Base-by-base conservation (phyloP, 2,797 vertebrate species). In the Poeciliopsis infans region DNA sequence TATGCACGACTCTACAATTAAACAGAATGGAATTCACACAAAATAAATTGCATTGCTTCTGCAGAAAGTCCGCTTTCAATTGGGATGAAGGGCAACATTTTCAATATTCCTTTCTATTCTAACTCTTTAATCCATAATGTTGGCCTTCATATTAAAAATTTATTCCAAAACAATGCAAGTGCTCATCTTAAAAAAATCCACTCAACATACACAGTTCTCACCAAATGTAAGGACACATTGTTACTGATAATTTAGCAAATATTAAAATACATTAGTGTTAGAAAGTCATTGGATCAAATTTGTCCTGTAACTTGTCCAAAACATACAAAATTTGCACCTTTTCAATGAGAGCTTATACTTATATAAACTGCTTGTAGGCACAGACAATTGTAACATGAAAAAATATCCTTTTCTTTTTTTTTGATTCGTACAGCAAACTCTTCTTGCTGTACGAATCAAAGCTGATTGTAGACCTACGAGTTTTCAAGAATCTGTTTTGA, bases 31-130 rank as follows among this genome's bases (percentile, higher is more conserved):
- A 31, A 18, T 33, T 61, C 5, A 31, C 57, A 6, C 11, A 5
- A 47, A 18, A 18, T 2, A 15, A 11, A 5, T 6, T 31, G 20
- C 7, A 1, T 53, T 11, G 51, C 4, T 33, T 61, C 13, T 2
- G 31, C 31, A 31, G 31, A 31, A 31, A 31, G 71, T 43, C 33
- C 7, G 18, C 28, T 33, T 25, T 68, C 28, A 78, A 41, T 57
- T 64, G 70, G 46, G 64, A 28, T 28, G n/a, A 28, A 57, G n/a
- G 25, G 10, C 25, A 11, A 57, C 36, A 5, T 2, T 45, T 74
- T 47, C 61, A 79, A 68, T 81, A 69, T 78, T 23, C 53, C 53
- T 57, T 28, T 57, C n/a, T 57, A 55, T n/a, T 53, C 25, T 25
- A 23, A 53, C 20, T 53, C 51, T 53, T 25, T 73, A 53, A 81